phyloP scores from a whole-genome alignment of 2,888 invertebrate genomes.

The Arenicola marina region DNA sequence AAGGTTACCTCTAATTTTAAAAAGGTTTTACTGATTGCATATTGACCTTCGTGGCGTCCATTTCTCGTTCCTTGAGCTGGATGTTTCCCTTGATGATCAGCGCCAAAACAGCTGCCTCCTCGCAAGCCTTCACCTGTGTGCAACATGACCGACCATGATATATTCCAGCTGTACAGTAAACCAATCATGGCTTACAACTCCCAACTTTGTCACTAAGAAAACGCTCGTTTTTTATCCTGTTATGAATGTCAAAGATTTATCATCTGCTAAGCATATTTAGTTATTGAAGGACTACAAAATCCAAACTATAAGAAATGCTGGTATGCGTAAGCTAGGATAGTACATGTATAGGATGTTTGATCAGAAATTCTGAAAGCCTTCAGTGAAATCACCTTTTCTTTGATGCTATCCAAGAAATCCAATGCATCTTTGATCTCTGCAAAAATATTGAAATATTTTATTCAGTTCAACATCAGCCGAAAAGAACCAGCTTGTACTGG shows the following conservation, averaged over 20 bases:
- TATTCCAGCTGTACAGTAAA: too few species aligned
- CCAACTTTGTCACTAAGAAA: too few species aligned
- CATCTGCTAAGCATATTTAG: too few species aligned
- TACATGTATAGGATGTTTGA: neutral
- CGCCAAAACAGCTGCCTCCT: slow-evolving; percentile 84
- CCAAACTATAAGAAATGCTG: neutral
- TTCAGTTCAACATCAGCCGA: too few species aligned
- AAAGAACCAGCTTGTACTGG: too few species aligned
- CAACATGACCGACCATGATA: too few species aligned
- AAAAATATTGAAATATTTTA: slow-evolving; percentile 16
- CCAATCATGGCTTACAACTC: too few species aligned
- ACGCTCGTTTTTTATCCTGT: too few species aligned
- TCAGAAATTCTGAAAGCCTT: neutral
- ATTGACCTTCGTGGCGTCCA: slow-evolving; percentile 60
- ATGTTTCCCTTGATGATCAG: slow-evolving; percentile 73
- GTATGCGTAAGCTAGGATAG: neutral
- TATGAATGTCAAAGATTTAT: too few species aligned
- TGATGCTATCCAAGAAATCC: slow-evolving; percentile 85
- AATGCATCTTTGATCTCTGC: slow-evolving; percentile 82
- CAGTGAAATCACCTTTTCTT: slow-evolving; percentile 72
- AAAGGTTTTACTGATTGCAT: too few species aligned
- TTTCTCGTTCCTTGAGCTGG: slow-evolving; percentile 59
- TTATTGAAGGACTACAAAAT: too few species aligned
- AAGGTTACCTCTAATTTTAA: too few species aligned
- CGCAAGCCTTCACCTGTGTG: slow-evolving; percentile 53